Evolutionary conservation across 2,113 vertebrate species (phyloP).

Genomic region (Poeciliopsis retropinna): DNA sequence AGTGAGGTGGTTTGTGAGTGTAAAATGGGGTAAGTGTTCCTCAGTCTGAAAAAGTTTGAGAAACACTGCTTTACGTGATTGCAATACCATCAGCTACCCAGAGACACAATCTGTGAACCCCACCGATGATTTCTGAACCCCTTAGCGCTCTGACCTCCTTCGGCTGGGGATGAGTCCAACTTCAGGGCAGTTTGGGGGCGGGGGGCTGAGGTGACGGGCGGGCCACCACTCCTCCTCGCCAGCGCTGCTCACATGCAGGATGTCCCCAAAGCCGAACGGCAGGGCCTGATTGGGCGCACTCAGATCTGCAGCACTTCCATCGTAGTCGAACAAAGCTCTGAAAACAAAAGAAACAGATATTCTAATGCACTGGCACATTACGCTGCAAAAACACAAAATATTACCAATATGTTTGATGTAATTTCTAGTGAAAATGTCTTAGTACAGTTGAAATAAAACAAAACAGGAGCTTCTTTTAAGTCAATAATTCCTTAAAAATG

Average conservation of each 20-base stretch:
- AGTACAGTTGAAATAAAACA: too few species aligned
- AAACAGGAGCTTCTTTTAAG: too few species aligned
- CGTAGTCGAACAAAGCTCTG: constrained; percentile 87
- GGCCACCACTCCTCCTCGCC: constrained; percentile 99
- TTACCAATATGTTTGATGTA: too few species aligned
- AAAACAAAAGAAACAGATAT: background rate
- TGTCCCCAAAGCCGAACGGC: constrained; percentile 93
- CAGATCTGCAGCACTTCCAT: constrained; percentile 88
- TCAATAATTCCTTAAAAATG: too few species aligned
- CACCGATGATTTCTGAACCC: background rate
- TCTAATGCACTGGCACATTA: background rate
- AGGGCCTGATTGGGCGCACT: constrained; percentile 90
- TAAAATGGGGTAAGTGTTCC: too few species aligned
- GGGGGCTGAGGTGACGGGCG: constrained; percentile 86
- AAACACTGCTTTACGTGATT: too few species aligned
- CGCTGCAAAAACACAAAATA: too few species aligned
- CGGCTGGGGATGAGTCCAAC: constrained; percentile 98
- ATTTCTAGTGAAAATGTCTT: too few species aligned
- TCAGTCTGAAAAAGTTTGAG: too few species aligned
- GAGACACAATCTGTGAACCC: background rate
- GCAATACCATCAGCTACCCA: background rate
- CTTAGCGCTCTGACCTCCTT: constrained; percentile 82
- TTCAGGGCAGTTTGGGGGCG: constrained; percentile 79
- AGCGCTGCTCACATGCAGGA: constrained; percentile 94
- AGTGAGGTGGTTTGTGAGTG: too few species aligned